Base-by-base conservation (phyloP, 2,113 vertebrate species). In the Hemibagrus wyckioides region DNA sequence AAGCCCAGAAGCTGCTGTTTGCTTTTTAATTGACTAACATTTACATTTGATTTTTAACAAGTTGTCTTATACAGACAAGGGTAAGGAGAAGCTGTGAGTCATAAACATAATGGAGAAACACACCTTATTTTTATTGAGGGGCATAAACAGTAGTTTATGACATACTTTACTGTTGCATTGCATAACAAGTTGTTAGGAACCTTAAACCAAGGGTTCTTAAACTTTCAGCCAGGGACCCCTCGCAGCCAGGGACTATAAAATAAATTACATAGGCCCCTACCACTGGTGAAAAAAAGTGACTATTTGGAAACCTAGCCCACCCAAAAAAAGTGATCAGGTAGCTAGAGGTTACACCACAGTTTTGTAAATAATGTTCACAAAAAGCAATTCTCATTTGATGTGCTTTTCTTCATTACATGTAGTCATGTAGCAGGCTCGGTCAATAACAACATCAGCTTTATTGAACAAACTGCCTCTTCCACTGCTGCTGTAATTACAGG, bases 121-220 rank as follows among this genome's bases (percentile, higher is more conserved):
- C 94, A 94, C 95, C 94, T 95, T 91, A 57, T 83, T 93, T 95
- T 95, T 95, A 95, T 89, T 88, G 91, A 92, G 21, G 41, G 83
- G 88, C 89, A 94, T 95, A 94, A 95, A 95, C 95, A 94, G 94
- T 95, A 95, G 94, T 95, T 96, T 95, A 95, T 94, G 92, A 91
- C 87, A 85, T 86, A 84, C 89, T 93, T 93, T 93, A 92, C 89
- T 92, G 90, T 91, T 90, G 80, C 84, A 52, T 94, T 95, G 92
- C 92, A 92, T 92, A 94, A 95, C 90, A 86, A 83, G 84, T 75
- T 63, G 90, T 80, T 57, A 80, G 76, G 89, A 89, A 85, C 39
- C 14, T 56, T 30, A 57, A 23, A 67, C 8, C 0, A 86, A 65
- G 54, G 6, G 3, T 69, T n/a, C 59, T 41, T 3, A 73, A 56